phyloP scores from a whole-genome alignment of 2,797 vertebrate genomes.

The Poecilia wingei region DNA sequence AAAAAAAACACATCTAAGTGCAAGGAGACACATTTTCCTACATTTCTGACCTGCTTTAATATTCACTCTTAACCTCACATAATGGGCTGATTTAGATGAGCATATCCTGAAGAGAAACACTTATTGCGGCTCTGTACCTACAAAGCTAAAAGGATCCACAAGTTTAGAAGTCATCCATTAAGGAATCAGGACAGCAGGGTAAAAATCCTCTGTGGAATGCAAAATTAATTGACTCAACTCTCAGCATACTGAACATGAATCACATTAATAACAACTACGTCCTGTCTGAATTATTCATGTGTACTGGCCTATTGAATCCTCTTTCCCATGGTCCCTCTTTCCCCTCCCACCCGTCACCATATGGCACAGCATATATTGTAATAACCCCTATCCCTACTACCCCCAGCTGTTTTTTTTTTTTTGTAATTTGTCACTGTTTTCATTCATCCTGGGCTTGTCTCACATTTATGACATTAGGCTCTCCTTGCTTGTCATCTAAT shows the following conservation, averaged over 20 bases:
- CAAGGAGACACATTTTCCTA: neutral
- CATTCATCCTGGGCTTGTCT: conserved; percentile 27
- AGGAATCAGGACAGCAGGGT: conserved; percentile 34
- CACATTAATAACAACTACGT: conserved; percentile 66
- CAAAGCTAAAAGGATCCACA: conserved; percentile 45
- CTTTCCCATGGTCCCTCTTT: neutral
- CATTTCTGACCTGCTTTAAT: conserved; percentile 12
- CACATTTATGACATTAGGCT: conserved; percentile 28
- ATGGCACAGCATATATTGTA: conserved; percentile 22
- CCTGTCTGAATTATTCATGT: conserved; percentile 68
- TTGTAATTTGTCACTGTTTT: conserved; percentile 9
- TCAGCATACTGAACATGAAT: conserved; percentile 65
- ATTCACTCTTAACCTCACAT: conserved; percentile 14
- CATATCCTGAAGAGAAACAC: conserved; percentile 15
- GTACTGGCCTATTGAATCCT: conserved; percentile 46
- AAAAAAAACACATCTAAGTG: neutral
- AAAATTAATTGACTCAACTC: conserved; percentile 72
- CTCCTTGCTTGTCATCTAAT: conserved; percentile 38
- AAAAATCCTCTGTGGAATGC: conserved; percentile 61
- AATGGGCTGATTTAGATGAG: conserved; percentile 12
- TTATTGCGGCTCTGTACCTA: conserved; percentile 26
- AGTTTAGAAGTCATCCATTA: conserved; percentile 60
- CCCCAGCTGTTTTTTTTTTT: neutral
- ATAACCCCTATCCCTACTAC: conserved; percentile 22
- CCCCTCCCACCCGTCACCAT: neutral